Evolutionary conservation across 2,797 vertebrate species (phyloP).

Genomic region (Adelosebastes latens): DNA sequence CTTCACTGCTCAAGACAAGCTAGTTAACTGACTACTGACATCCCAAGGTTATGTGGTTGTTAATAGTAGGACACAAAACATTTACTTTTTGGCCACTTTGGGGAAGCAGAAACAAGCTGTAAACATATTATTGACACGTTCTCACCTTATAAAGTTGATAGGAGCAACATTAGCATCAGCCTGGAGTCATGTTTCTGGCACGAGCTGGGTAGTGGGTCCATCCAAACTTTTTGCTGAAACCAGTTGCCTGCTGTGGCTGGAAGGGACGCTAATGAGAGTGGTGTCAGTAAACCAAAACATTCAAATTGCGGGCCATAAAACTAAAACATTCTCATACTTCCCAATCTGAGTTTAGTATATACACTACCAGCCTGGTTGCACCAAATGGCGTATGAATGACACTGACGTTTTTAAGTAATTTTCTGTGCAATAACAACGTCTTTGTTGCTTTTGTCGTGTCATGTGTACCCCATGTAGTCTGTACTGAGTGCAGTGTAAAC

Average conservation of each 20-base stretch:
- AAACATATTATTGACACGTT: neutral
- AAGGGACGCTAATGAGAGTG: too few relatives aligned
- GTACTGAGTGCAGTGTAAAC: too few relatives aligned
- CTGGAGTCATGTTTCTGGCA: neutral
- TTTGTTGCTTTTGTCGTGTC: too few relatives aligned
- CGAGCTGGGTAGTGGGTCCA: neutral
- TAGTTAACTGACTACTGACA: slow-evolving; percentile 26
- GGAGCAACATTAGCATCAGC: neutral
- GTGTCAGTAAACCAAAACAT: neutral
- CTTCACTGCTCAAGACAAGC: slow-evolving; percentile 9
- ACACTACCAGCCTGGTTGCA: too few relatives aligned
- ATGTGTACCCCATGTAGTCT: rapidly evolving
- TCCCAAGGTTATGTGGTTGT: neutral
- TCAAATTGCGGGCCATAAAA: neutral
- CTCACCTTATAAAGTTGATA: neutral
- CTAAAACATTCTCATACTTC: neutral
- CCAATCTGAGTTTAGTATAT: too few relatives aligned
- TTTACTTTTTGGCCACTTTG: too few relatives aligned
- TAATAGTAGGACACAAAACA: neutral
- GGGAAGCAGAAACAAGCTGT: neutral
- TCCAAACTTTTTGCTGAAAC: neutral
- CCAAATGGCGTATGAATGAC: rapidly evolving
- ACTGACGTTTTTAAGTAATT: too few relatives aligned
- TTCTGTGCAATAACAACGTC: too few relatives aligned
- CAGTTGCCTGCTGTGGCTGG: neutral